Evolutionary conservation across 2,888 invertebrate species (phyloP).

Genomic region (Diplazon laetatorius): DNA sequence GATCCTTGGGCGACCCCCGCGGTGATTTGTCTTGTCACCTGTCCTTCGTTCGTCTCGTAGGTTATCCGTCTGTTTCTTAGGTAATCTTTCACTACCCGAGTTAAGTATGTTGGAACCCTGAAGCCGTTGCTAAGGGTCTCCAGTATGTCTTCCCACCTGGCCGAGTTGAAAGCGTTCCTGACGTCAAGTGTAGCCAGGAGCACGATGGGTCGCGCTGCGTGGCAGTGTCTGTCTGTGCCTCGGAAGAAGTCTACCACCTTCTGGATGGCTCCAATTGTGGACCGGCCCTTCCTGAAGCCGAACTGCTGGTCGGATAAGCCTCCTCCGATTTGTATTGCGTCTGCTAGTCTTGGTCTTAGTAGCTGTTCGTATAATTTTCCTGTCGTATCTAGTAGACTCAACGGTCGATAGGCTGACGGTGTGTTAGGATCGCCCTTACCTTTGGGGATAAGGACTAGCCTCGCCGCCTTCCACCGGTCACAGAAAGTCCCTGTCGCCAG

Average conservation of each 20-base stretch:
- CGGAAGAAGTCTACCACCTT: conserved; percentile 50
- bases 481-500: conserved; percentile 40
- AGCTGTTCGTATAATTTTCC: conserved; percentile 72
- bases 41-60: conserved; percentile 58
- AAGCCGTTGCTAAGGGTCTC: too few species aligned
- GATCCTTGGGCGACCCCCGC: too few species aligned
- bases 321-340: conserved; percentile 57
- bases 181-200: too few species aligned
- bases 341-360: conserved; percentile 66
- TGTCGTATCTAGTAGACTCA: conserved; percentile 64
- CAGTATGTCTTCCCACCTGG: too few species aligned
- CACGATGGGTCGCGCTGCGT: conserved; percentile 55
- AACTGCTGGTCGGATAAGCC: conserved; percentile 47
- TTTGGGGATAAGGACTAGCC: conserved; percentile 45
- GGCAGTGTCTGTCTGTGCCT: conserved; percentile 25
- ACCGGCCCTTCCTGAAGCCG: conserved; percentile 60
- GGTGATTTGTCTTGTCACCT: conserved; percentile 61
- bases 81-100: too few species aligned
- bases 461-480: conserved; percentile 48
- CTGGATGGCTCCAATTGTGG: conserved; percentile 64
- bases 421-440: conserved; percentile 54
- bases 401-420: conserved; percentile 61
- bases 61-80: too few species aligned
- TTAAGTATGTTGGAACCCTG: too few species aligned
- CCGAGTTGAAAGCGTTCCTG: too few species aligned